phyloP scores from a whole-genome alignment of 2,888 invertebrate genomes.

The Spilosoma lubricipeda region DNA sequence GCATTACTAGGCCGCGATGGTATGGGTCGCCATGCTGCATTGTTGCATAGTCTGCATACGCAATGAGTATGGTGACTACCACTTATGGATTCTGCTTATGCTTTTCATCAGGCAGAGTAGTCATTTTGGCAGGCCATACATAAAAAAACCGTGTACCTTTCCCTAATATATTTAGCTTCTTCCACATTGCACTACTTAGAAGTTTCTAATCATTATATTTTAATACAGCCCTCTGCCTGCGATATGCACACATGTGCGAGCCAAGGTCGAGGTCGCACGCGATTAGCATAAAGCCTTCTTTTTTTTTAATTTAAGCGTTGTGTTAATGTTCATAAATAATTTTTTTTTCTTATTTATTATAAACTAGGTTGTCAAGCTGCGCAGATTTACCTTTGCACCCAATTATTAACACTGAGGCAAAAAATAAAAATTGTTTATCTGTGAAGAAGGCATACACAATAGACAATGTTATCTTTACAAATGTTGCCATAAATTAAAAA shows the following conservation, averaged over 20 bases:
- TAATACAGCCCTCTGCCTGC: neutral
- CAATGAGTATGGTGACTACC: no score
- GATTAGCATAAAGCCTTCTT: neutral
- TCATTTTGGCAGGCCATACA: no score
- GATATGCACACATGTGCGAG: neutral
- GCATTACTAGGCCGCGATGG: no score
- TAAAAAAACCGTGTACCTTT: no score
- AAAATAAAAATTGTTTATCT: constrained; percentile 5
- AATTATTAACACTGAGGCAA: constrained; percentile 1
- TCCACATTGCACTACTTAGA: no score
- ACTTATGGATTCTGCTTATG: no score
- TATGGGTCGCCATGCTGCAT: no score
- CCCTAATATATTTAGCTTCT: no score
- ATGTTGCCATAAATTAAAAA: constrained; percentile 32
- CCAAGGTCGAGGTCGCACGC: neutral
- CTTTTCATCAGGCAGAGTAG: no score
- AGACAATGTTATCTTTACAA: constrained; percentile 30
- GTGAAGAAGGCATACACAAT: constrained; percentile 19
- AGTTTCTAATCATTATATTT: neutral
- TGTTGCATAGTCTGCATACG: no score
- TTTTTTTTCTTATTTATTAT: neutral
- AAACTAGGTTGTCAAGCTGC: neutral
- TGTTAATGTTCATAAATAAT: neutral
- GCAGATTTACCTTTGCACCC: neutral
- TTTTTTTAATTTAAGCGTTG: neutral